Evolutionary conservation across 2,113 vertebrate species (phyloP).

Genomic region (Shinisaurus crocodilurus): DNA sequence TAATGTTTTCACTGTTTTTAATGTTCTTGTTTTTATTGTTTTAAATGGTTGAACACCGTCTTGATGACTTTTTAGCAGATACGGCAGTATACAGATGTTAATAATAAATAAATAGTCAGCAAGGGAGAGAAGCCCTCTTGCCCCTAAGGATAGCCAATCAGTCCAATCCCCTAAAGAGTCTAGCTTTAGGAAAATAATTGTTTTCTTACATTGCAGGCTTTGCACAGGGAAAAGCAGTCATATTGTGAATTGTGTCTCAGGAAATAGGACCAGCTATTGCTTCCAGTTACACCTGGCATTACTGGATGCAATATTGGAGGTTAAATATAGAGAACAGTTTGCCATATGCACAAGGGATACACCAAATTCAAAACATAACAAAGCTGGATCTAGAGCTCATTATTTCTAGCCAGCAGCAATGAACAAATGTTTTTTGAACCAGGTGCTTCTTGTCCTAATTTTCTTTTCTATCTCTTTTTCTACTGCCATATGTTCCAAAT

Average conservation of each 20-base stretch:
- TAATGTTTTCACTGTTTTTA: too few species aligned
- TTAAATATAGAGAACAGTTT: background rate
- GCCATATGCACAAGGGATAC: background rate
- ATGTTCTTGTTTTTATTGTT: too few species aligned
- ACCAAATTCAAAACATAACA: background rate
- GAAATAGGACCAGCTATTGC: background rate
- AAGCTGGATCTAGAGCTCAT: conserved; percentile 4
- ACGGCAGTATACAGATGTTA: too few species aligned
- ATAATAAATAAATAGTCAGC: background rate
- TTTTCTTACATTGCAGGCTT: background rate
- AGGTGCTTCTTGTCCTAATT: background rate
- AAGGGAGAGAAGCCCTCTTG: background rate
- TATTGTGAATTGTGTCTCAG: background rate
- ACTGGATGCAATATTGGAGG: background rate
- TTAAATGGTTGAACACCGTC: too few species aligned
- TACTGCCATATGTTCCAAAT: background rate
- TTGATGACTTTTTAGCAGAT: too few species aligned
- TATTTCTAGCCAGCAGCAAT: background rate
- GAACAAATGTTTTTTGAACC: background rate
- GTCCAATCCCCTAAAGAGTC: background rate
- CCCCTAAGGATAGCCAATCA: background rate
- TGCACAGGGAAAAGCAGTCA: background rate
- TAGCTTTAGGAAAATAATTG: background rate
- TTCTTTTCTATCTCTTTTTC: background rate
- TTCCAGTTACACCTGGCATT: background rate